Percentiles rank a stretch among this genome's conserved stretches.
Evolutionary conservation across 1,140 invertebrate genomes (phyloP).

Genomic region (Eumaeus atala): DNA sequence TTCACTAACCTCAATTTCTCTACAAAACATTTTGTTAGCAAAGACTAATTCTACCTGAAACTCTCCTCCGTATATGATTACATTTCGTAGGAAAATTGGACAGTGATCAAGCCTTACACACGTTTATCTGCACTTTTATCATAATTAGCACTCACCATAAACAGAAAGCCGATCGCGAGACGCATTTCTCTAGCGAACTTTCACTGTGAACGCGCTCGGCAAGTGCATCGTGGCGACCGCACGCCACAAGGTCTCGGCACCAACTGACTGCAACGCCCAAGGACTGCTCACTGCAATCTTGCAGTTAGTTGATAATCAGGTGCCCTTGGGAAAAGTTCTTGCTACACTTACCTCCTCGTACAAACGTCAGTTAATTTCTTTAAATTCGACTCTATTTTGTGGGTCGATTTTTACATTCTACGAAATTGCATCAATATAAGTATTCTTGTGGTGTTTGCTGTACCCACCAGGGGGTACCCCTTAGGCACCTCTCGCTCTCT

Average conservation of each 20-base stretch:
- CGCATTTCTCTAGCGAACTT: conserved; percentile 70
- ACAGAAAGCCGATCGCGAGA: conserved; percentile 62
- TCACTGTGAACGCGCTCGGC: conserved; percentile 50
- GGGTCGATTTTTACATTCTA: too few species aligned
- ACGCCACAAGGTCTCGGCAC: conserved; percentile 40
- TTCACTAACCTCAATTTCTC: conserved; percentile 36
- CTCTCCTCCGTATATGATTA: too few species aligned
- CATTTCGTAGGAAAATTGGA: background rate
- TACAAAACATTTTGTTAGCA: conserved; percentile 18
- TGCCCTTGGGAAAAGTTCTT: conserved; percentile 32
- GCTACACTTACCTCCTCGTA: conserved; percentile 9
- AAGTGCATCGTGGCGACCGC: conserved; percentile 50
- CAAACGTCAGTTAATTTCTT: too few species aligned
- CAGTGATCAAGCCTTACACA: background rate
- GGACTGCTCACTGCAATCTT: conserved; percentile 11
- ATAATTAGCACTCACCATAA: conserved; percentile 69
- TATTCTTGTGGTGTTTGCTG: too few species aligned
- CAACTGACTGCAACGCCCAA: conserved; percentile 34
- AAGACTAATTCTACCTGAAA: too few species aligned
- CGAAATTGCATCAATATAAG: too few species aligned
- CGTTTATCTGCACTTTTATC: conserved; percentile 49
- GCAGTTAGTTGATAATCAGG: conserved; percentile 13
- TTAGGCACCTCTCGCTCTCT: too few species aligned
- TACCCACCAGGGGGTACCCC: too few species aligned
- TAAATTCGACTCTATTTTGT: too few species aligned